phyloP scores from a whole-genome alignment of 1,140 invertebrate species.

The Nasonia giraulti region DNA sequence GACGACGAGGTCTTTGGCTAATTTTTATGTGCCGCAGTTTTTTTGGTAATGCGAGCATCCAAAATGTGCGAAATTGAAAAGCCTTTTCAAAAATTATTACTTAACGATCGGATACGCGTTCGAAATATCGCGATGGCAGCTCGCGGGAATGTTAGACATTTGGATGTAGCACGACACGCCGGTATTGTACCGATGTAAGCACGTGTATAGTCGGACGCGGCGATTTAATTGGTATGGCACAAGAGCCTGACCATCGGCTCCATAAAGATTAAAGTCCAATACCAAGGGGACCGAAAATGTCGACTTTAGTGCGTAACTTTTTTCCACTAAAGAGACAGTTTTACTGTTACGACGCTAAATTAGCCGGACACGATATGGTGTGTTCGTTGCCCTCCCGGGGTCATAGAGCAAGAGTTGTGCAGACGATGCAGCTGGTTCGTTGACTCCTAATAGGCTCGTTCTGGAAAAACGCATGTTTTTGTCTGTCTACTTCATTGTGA shows the following conservation, averaged over 20 bases:
- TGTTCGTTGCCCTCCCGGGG: neutral
- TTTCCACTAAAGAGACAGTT: conserved; percentile 63
- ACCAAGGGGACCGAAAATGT: neutral
- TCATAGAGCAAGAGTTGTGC: conserved; percentile 3
- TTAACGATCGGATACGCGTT: too few species aligned
- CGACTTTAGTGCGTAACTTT: neutral
- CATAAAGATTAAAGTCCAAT: neutral
- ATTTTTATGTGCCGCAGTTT: too few species aligned
- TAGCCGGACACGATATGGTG: neutral
- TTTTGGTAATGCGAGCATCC: too few species aligned
- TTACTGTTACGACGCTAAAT: conserved; percentile 61
- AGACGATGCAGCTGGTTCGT: neutral
- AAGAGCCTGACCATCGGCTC: neutral
- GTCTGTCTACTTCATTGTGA: too few species aligned
- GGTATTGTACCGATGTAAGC: neutral
- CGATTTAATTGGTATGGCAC: neutral
- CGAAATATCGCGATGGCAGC: too few species aligned
- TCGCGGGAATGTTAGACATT: too few species aligned
- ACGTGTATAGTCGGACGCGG: neutral
- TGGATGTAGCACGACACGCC: too few species aligned
- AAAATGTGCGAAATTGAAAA: too few species aligned
- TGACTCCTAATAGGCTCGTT: too few species aligned
- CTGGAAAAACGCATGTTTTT: too few species aligned
- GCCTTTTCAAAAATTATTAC: too few species aligned
- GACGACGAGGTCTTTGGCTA: too few species aligned